Evolutionary conservation across 2,113 vertebrate genomes (phyloP).

Genomic region (Mus spicilegus): DNA sequence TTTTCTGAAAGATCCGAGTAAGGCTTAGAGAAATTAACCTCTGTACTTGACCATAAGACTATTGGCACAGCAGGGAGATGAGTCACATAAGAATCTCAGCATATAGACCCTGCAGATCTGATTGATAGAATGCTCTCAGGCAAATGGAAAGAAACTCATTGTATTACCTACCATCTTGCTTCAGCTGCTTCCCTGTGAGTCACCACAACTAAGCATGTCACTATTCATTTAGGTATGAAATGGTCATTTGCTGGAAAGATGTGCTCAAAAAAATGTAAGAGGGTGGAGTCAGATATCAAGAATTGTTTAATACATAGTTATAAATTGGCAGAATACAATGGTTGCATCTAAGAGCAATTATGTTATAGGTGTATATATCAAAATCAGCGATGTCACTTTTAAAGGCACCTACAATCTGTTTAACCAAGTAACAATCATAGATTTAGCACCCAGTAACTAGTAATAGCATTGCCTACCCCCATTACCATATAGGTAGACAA

Average conservation of each 20-base stretch:
- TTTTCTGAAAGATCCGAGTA: neutral
- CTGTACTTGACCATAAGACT: too few relatives aligned
- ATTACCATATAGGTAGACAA: neutral
- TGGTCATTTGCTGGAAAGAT: neutral
- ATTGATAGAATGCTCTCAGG: neutral
- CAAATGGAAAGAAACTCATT: neutral
- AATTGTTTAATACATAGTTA: neutral
- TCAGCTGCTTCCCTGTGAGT: neutral
- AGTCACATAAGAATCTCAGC: neutral
- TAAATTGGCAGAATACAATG: neutral
- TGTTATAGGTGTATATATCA: neutral
- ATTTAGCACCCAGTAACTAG: neutral
- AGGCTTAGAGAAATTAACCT: neutral
- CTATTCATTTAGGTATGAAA: neutral
- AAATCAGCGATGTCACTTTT: neutral
- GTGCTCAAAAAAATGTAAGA: neutral
- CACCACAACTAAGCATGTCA: too few relatives aligned
- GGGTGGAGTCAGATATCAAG: neutral
- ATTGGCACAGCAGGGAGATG: neutral
- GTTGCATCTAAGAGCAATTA: neutral
- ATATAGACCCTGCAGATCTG: too few relatives aligned
- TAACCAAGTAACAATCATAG: neutral
- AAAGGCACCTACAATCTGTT: neutral
- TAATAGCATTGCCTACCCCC: neutral
- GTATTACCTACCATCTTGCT: fast-evolving